These are phyloP conservation scores for Drosophila incognita DNA, from an alignment of 2,888 invertebrate species.

Conservation along the genomic window DNA sequence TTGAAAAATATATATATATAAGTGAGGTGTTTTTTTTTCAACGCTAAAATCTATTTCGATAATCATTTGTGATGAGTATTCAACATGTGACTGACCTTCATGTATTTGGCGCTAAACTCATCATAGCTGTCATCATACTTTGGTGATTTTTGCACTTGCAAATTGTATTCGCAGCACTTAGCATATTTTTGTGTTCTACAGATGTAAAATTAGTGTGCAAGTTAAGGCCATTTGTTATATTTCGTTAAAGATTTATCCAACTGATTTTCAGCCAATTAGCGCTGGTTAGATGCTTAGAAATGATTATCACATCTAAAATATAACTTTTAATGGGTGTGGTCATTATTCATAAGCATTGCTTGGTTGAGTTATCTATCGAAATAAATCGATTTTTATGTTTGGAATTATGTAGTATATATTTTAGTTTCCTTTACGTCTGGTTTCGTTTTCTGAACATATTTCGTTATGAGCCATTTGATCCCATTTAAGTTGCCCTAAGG, in stretches of 20 bases:
- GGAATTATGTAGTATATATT: background rate
- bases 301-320: background rate
- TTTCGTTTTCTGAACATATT: background rate
- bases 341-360: background rate
- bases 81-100: constrained; percentile 23
- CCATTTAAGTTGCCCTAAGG: constrained; percentile 2
- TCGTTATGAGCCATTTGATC: constrained; percentile 2
- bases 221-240: background rate
- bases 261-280: constrained; percentile 28
- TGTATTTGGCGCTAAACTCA: constrained; percentile 7
- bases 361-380: background rate
- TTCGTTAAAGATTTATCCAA: background rate
- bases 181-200: constrained; percentile 17
- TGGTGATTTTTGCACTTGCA: constrained; percentile 27
- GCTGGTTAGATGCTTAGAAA: background rate
- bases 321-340: background rate
- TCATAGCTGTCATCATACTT: constrained; percentile 42
- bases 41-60: constrained; percentile 11
- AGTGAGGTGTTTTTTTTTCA: background rate
- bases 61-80: constrained; percentile 13
- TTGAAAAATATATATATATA: constrained; percentile 3
- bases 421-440: background rate
- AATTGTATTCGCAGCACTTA: constrained; percentile 16
- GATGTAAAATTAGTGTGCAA: constrained; percentile 15
- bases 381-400: background rate